A percentile compares a stretch with the other conserved stretches of the same genome.
Evolutionary conservation across 2,113 vertebrate genomes (phyloP).

Genomic region (Pluvialis apricaria): DNA sequence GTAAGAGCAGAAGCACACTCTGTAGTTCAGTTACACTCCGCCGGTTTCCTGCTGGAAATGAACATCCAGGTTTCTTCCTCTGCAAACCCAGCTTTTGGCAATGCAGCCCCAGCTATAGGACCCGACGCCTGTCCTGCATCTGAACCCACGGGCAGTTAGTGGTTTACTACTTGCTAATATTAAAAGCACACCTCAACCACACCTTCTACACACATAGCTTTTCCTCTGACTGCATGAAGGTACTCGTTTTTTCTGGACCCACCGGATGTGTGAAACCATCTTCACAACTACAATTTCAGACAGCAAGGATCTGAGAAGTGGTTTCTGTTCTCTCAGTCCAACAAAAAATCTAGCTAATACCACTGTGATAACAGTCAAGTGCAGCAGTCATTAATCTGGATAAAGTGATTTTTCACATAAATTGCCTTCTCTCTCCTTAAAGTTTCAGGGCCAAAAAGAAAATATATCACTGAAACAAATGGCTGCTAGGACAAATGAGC

Average conservation of each 20-base stretch:
- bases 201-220: not conserved
- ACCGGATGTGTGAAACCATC: not conserved
- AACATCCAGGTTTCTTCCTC: not conserved
- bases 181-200: not conserved
- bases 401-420: conserved; percentile 64
- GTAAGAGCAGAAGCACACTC: not conserved
- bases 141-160: not conserved
- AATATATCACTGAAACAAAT: conserved; percentile 57
- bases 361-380: not conserved
- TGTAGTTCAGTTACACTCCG: not conserved
- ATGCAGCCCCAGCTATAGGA: not conserved
- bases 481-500: conserved; percentile 39
- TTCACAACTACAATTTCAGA: not conserved
- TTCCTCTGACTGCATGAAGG: not conserved
- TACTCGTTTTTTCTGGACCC: not conserved
- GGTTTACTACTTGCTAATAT: not conserved
- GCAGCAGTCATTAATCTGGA: conserved; percentile 53
- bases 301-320: not conserved
- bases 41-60: not conserved
- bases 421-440: conserved; percentile 48
- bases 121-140: not conserved
- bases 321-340: conserved; percentile 5
- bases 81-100: not conserved
- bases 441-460: conserved; percentile 44
- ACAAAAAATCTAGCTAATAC: not conserved